These are phyloP conservation scores for Neodiprion lecontei DNA, from an alignment of 1,140 invertebrate species.

Conservation along the genomic window DNA sequence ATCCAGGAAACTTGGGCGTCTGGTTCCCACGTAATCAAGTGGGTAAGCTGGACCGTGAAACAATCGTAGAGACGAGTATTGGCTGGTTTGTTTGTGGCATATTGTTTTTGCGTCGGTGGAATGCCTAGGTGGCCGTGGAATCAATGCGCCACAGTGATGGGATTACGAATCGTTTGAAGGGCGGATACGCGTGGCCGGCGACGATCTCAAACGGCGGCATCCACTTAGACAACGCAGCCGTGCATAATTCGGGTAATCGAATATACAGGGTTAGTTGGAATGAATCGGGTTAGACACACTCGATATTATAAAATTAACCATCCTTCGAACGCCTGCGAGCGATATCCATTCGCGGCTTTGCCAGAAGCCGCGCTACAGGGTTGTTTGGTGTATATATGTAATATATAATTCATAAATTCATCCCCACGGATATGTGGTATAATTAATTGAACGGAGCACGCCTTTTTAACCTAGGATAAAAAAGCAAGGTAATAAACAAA, in stretches of 20 bases:
- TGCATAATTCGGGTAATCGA: conserved; percentile 7
- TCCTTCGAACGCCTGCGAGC: no score
- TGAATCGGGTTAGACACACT: neutral
- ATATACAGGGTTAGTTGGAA: conserved; percentile 1
- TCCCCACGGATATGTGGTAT: no score
- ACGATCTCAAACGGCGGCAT: neutral
- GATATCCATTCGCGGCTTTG: no score
- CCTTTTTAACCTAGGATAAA: no score
- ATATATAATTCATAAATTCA: no score
- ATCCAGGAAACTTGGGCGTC: neutral
- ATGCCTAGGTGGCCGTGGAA: neutral
- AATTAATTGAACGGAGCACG: no score
- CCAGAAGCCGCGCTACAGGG: no score
- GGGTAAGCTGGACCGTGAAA: neutral
- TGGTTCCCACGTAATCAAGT: conserved; percentile 7
- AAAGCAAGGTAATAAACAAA: no score
- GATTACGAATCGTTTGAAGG: neutral
- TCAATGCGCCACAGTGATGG: neutral
- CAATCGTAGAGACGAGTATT: neutral
- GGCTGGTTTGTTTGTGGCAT: neutral
- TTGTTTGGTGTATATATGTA: no score
- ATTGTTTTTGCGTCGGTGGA: neutral
- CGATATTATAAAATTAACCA: no score
- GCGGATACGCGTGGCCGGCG: neutral
- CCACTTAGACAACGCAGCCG: conserved; percentile 1